Conservation (phyloP, 2,888 invertebrate species). For the Troides aeacus region DNA sequence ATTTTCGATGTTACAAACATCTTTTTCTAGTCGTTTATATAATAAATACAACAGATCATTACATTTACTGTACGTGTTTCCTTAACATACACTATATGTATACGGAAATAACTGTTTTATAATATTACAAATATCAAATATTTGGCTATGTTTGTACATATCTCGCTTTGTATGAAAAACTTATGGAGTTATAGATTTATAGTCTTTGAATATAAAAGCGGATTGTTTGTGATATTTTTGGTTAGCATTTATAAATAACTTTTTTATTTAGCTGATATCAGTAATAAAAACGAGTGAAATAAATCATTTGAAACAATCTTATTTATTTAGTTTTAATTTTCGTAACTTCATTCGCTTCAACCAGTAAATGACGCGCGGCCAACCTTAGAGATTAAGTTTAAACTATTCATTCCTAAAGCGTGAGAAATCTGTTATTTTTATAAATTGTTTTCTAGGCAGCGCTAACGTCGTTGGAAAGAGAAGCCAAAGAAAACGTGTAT, state of each 20-base stretch:
- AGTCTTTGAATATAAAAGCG: neutral
- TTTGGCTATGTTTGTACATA: neutral
- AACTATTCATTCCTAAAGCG: neutral
- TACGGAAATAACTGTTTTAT: neutral
- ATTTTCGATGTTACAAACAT: neutral
- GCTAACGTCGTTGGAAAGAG: constrained; percentile 72
- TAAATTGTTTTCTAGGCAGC: constrained; percentile 54
- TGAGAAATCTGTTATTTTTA: neutral
- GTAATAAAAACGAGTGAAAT: neutral
- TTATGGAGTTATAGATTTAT: neutral
- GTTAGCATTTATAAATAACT: neutral
- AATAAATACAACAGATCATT: neutral
- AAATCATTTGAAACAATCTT: neutral
- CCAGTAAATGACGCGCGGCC: no score
- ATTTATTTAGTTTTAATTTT: neutral
- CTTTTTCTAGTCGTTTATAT: constrained; percentile 3
- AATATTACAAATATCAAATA: neutral
- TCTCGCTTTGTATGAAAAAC: neutral
- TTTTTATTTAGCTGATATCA: neutral
- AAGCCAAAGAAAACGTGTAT: constrained; percentile 80
- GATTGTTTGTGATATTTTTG: neutral
- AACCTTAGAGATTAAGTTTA: neutral
- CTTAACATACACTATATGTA: neutral
- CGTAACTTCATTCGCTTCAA: no score
- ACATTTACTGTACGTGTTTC: neutral